Conservation (phyloP, 2,797 vertebrate genomes). For the Enteromius thamalakanensis region DNA sequence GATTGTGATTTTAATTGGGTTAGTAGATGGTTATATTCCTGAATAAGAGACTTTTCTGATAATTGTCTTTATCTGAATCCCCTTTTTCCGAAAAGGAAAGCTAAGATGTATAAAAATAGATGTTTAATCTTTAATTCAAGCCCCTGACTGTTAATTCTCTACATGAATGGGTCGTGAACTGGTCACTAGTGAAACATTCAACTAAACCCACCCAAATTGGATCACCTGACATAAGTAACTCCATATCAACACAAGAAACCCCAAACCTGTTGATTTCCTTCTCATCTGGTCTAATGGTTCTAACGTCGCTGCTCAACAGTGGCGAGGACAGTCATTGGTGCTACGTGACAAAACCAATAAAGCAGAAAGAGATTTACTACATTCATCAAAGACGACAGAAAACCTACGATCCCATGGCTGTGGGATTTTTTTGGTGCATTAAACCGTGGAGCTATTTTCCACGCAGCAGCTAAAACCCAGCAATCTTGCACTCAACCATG, state of each 20-base stretch:
- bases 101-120: slow-evolving; percentile 11
- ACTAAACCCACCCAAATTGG: not conserved
- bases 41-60: slow-evolving; percentile 17
- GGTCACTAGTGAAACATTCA: slow-evolving; percentile 47
- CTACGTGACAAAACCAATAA: slow-evolving; percentile 54
- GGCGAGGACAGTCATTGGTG: slow-evolving; percentile 55
- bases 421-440: slow-evolving; percentile 58
- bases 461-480: slow-evolving; percentile 73
- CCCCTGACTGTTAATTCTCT: slow-evolving; percentile 8
- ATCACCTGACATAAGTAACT: not conserved
- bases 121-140: slow-evolving; percentile 15
- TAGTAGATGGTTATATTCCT: slow-evolving; percentile 46
- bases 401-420: slow-evolving; percentile 40
- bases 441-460: slow-evolving; percentile 46
- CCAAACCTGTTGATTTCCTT: not conserved
- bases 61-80: slow-evolving; percentile 29
- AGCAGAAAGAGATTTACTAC: slow-evolving; percentile 38
- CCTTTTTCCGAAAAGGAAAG: slow-evolving; percentile 43
- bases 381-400: slow-evolving; percentile 40
- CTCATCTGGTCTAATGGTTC: not conserved
- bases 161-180: slow-evolving; percentile 38
- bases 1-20: slow-evolving; percentile 43
- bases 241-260: slow-evolving; percentile 18
- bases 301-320: slow-evolving; percentile 10
- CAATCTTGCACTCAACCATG: slow-evolving; percentile 74